These are phyloP conservation scores for Lepisosteus osseus DNA, from an alignment of 2,113 vertebrate species.

Conservation along the genomic window DNA sequence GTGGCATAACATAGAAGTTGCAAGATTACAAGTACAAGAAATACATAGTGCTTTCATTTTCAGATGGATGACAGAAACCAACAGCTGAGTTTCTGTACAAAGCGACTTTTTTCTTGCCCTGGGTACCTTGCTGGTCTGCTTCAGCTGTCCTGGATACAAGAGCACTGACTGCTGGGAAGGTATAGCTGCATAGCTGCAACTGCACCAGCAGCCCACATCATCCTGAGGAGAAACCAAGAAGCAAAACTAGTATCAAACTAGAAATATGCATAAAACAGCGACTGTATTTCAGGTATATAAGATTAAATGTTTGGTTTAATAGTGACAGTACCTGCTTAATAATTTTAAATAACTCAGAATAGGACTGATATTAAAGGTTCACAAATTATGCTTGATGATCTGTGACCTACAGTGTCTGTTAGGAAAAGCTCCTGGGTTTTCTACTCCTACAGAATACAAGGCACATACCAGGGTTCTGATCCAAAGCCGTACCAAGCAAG, in stretches of 20 bases:
- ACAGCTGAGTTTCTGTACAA: too few species aligned
- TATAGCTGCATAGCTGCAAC: constrained; percentile 85
- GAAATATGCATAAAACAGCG: background rate
- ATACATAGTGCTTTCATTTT: too few species aligned
- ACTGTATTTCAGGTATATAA: background rate
- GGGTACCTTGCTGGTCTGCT: constrained; percentile 81
- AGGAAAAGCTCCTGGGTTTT: too few species aligned
- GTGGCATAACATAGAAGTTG: too few species aligned
- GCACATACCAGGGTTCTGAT: constrained; percentile 78
- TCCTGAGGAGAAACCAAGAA: constrained; percentile 54
- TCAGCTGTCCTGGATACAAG: constrained; percentile 81
- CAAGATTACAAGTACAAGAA: too few species aligned
- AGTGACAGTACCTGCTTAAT: too few species aligned
- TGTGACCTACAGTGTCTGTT: too few species aligned
- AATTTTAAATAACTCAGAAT: too few species aligned
- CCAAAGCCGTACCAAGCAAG: constrained; percentile 85
- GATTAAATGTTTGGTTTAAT: too few species aligned
- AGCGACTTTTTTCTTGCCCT: background rate
- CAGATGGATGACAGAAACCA: too few species aligned
- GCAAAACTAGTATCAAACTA: background rate
- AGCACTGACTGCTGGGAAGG: constrained; percentile 79
- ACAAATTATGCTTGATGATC: too few species aligned
- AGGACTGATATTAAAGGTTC: too few species aligned
- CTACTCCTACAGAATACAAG: background rate
- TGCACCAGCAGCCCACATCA: constrained; percentile 85